Percentiles rank a stretch among this genome's conserved stretches.
phyloP scores from a whole-genome alignment of 2,888 invertebrate genomes.

The Orthosia gracilis region DNA sequence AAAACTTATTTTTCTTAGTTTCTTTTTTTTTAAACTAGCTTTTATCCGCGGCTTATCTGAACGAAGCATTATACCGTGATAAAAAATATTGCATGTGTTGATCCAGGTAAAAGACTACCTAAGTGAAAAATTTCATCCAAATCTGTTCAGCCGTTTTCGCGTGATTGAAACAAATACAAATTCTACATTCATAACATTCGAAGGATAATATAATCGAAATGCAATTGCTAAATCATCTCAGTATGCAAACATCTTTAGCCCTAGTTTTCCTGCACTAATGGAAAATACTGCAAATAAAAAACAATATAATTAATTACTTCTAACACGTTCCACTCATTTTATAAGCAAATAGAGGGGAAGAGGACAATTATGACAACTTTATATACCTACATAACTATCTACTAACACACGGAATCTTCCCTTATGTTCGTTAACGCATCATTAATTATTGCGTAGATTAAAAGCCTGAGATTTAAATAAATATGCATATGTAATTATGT shows the following conservation, averaged over 20 bases:
- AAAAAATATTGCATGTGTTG: no score
- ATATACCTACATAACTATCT: background rate
- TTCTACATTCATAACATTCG: no score
- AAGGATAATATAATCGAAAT: no score
- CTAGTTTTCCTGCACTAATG: slow-evolving; percentile 9
- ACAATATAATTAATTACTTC: slow-evolving; percentile 4
- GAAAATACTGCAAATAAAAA: slow-evolving; percentile 14
- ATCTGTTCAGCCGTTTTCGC: no score
- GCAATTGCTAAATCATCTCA: background rate
- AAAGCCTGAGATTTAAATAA: background rate
- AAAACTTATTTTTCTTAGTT: no score
- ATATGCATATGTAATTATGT: background rate
- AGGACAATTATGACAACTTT: slow-evolving; percentile 8
- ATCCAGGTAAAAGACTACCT: no score
- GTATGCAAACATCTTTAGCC: background rate
- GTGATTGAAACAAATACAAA: no score
- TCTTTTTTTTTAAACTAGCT: no score
- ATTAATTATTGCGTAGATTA: slow-evolving; percentile 12
- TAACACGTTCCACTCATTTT: slow-evolving; percentile 5
- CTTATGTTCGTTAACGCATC: background rate
- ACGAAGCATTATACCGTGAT: no score
- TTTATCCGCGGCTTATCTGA: no score
- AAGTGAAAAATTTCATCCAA: no score
- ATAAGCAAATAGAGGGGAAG: slow-evolving; percentile 1
- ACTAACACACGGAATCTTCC: slow-evolving; percentile 27